Base-by-base conservation (phyloP, 2,113 vertebrate genomes). In the Gobio gobio region DNA sequence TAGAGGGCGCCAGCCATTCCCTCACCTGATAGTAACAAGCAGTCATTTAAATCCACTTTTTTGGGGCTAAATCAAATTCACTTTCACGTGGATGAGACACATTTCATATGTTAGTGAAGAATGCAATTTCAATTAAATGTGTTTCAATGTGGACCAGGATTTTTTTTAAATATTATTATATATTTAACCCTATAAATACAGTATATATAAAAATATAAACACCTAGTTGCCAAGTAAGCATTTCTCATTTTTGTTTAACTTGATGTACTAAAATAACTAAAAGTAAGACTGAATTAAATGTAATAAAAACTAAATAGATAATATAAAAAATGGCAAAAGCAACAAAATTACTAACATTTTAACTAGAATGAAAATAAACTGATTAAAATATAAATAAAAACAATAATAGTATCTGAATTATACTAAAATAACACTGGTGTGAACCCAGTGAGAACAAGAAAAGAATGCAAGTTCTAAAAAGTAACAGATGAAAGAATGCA, bases 1-100 rank as follows among this genome's bases (percentile, higher is more conserved):
- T 90, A 94, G 88, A 93, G 88, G 85, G 90, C 90, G 2, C 94
- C 94, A 0, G 88, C 86, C 93, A 95, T 93, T 77, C 94, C 94
- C 77, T 94, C 94, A 83, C 94, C 94, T 95, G 59, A 29, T 20
- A 75, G 3, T 72, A 49, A 10, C 51, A 81, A 47, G 36, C 10
- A 58, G 20, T 68, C 10, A 4, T 12, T 3, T 56, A n/a, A 9
- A 47, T 49, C 40, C 20, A 51, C 49, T 51, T 54, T 14, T 54
- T 54, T 18, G 49, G 14, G 14, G 29, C 3, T 10, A 36, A 10
- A 40, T 6, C 6, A 2, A n/a, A 20, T 76, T 18, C 51, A 59
- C 7, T 56, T 58, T 59, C 14, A 10, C 5, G 14, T 78, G 29
- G 24, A 36, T 12, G 16, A 18, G 22, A 66, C 63, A 6, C 81